Evolutionary conservation across 2,113 vertebrate genomes (phyloP), one percentile per base, ranked within the genome.

Genomic region (Sminthopsis crassicaudata): DNA sequence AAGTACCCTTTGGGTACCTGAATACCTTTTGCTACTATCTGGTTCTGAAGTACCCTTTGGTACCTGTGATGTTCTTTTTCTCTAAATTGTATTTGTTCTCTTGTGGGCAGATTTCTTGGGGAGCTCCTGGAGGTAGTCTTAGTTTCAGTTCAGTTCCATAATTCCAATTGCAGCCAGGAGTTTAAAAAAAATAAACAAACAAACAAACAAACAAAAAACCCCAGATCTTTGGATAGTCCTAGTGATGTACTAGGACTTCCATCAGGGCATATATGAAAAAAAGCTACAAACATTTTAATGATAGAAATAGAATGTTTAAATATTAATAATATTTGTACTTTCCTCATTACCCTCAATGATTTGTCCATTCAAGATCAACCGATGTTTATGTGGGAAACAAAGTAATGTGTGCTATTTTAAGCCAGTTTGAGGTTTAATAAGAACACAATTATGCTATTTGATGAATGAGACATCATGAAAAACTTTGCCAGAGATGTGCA

Each of bases 361-460:
- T 42, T 84, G 16, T 84, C 19, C 2, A 23, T 42, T 84, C 36
- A 84, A 84, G n/a, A 84, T 23, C 67, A 84, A 23, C 6, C 42
- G 23, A 23, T 42, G n/a, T 42, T 5, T 84, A 0, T 42, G 0
- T 42, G 19, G 19, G 50, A 91, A 94, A 90, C 55, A 95, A 93
- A 23, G 48, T 46, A 46, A 84, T 53, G 26, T 93, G 94, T 96
- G 46, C 89, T 51, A 27, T 90, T 91, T 91, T 91, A 91, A 95
- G 93, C 4, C 14, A 92, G 88, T 95, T 90, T 52, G 93, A 91
- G 53, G 12, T 46, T 95, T 93, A 93, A 42, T 23, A 26, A 94
- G 84, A 95, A 48, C 42, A 30, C 67, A 95, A 90, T 89, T 50
- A 96, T 97, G 48, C 89, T 96, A 90, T 96, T 96, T 96, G 84